Base-by-base conservation (phyloP, 2,797 vertebrate genomes). In the Semotilus atromaculatus region DNA sequence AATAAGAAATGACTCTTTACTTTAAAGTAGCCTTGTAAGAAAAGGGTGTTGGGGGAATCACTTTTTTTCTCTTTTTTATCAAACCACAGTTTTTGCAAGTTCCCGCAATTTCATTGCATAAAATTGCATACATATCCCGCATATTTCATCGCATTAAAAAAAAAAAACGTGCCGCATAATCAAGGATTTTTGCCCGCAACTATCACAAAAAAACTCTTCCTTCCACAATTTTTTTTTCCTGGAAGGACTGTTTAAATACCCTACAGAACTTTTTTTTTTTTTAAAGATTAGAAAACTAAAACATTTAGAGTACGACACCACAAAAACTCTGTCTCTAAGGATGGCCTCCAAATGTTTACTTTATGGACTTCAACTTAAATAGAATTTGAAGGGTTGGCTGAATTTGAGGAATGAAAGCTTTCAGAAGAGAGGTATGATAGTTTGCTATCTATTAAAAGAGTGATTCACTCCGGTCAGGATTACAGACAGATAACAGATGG, bases 371-470 rank as follows among this genome's bases (percentile, higher is more conserved):
- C 78, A 75, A 51, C 73, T 43, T 82, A 38, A 84, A 78, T 80
- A 64, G 81, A 79, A 81, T 73, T 68, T 74, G 83, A 79, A 81
- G 43, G 40, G 34, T 53, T 34, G 21, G 67, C 79, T 83, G 85
- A 85, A 87, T 82, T 73, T 55, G 58, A 77, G 36, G 11, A 62
- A 80, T 62, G 58, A 80, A 75, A 34, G 64, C 73, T 82, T 80
- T 53, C 68, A 72, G 78, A 77, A 55, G 55, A 74, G 67, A 77
- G n/a, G 16, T 66, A 45, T 80, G 23, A 78, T 80, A 66, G 38
- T 85, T 83, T 71, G 51, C 26, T 48, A 71, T 89, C 66, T 76
- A 79, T 86, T 86, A 83, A 71, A 80, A 72, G 36, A 51, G 75
- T 74, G 68, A 77, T 82, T 87, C 60, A 80, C 75, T 55, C 34